These are phyloP conservation scores for Pammene aurita DNA, from an alignment of 2,888 invertebrate genomes.

Conservation along the genomic window DNA sequence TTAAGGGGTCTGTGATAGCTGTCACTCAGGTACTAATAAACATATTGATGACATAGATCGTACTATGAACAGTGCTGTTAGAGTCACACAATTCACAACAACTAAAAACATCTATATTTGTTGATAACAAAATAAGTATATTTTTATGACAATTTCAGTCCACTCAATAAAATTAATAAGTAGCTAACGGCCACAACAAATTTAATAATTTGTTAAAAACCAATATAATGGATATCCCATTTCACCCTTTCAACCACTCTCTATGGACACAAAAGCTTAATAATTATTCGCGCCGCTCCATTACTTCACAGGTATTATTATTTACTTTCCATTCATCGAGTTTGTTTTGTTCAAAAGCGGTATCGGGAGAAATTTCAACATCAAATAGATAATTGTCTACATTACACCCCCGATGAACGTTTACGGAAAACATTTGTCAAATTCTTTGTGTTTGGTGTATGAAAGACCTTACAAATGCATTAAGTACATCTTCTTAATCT, in stretches of 20 bases:
- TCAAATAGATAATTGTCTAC: slow-evolving; percentile 21
- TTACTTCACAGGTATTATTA: slow-evolving; percentile 40
- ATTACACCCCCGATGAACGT: slow-evolving; percentile 14
- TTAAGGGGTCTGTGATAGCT: too few species aligned
- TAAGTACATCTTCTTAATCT: too few species aligned
- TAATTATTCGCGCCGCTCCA: slow-evolving; percentile 38
- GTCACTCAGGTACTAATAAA: too few species aligned
- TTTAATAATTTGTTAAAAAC: slow-evolving; percentile 26
- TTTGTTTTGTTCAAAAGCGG: slow-evolving; percentile 34
- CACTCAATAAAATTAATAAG: background rate
- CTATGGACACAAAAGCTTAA: slow-evolving; percentile 32
- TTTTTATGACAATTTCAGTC: too few species aligned
- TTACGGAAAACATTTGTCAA: slow-evolving; percentile 26
- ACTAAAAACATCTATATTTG: too few species aligned
- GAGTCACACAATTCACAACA: too few species aligned
- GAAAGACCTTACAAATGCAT: too few species aligned
- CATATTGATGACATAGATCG: too few species aligned
- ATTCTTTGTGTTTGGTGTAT: background rate
- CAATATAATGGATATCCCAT: slow-evolving; percentile 25
- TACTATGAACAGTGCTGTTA: too few species aligned
- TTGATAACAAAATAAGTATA: too few species aligned
- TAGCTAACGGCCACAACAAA: slow-evolving; percentile 7
- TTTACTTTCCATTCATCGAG: slow-evolving; percentile 36
- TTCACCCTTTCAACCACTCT: slow-evolving; percentile 32
- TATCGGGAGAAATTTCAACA: slow-evolving; percentile 25